Conservation (phyloP, 2,113 vertebrate genomes). For the Mus musculus region GRCm39 chrX:62964501-62965000, state of each 20-base stretch:
- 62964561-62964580: background rate
- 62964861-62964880: background rate
- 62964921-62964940: background rate
- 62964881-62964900: background rate
- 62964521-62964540: background rate
- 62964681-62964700: background rate
- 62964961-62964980: background rate
- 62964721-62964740: background rate
- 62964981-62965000: too few species aligned
- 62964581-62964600: background rate
- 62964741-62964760: background rate
- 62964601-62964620: background rate
- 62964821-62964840: background rate
- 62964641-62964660: background rate
- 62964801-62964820: background rate
- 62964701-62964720: background rate
- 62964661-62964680: constrained; percentile 13
- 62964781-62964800: background rate
- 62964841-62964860: background rate
- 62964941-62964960: constrained; percentile 21
- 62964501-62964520: background rate
- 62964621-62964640: background rate
- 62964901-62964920: background rate
- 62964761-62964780: background rate
- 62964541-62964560: background rate